Evolutionary conservation across 2,113 vertebrate genomes (phyloP).

Genomic region (Callocephalon fimbriatum): DNA sequence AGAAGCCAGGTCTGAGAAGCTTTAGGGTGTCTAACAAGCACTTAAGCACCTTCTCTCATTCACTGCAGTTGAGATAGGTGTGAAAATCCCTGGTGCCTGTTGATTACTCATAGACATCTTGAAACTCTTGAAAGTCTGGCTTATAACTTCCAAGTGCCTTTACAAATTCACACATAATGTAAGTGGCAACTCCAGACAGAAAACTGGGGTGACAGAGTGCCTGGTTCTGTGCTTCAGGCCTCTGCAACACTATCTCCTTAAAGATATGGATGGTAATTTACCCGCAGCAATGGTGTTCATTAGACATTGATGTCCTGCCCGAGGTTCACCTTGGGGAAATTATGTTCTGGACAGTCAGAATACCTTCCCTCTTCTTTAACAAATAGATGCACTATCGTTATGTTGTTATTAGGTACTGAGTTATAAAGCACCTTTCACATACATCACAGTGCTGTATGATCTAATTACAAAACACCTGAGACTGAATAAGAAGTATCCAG

Average conservation of each 20-base stretch:
- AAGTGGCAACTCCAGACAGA: neutral
- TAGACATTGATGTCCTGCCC: neutral
- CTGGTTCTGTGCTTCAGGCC: neutral
- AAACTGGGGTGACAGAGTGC: neutral
- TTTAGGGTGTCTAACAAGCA: neutral
- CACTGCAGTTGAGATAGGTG: neutral
- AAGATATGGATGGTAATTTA: neutral
- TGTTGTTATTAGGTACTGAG: conserved; percentile 27
- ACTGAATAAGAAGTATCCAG: neutral
- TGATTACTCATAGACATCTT: neutral
- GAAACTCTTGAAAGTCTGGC: neutral
- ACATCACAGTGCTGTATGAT: conserved; percentile 1
- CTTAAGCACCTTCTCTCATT: neutral
- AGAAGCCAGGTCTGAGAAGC: neutral
- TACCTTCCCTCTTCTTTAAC: neutral
- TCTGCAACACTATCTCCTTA: neutral
- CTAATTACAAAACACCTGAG: conserved; percentile 31
- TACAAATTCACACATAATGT: neutral
- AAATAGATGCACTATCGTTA: conserved; percentile 11
- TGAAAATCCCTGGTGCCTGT: neutral
- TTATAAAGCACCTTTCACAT: conserved; percentile 36
- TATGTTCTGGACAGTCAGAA: neutral
- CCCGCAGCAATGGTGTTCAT: neutral
- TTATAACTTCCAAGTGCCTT: conserved; percentile 16
- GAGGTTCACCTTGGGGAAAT: conserved; percentile 33